phyloP scores from a whole-genome alignment of 2,113 vertebrate genomes.

The Quiscalus mexicanus region DNA sequence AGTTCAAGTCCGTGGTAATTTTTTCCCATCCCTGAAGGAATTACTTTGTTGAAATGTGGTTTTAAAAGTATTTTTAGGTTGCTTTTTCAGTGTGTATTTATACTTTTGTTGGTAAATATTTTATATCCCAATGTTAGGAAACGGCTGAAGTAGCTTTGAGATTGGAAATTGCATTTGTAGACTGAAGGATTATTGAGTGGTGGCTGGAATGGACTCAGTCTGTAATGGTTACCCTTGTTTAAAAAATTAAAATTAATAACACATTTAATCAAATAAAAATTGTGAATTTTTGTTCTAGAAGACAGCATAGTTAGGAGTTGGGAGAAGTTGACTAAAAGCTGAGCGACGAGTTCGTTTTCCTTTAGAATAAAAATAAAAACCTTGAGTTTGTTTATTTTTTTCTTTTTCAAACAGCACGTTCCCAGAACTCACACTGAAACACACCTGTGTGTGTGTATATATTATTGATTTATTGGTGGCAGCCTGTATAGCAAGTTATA shows the following conservation, averaged over 20 bases:
- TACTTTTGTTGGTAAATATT: constrained; percentile 55
- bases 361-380: neutral
- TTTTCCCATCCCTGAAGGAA: neutral
- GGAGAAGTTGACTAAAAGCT: neutral
- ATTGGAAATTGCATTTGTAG: neutral
- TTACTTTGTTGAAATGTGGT: constrained; percentile 11
- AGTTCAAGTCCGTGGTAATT: neutral
- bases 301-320: neutral
- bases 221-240: neutral
- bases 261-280: neutral
- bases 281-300: neutral
- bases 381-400: neutral
- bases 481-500: neutral
- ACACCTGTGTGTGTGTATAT: neutral
- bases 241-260: neutral
- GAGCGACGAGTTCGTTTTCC: neutral
- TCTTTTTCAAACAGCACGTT: neutral
- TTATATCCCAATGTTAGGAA: neutral
- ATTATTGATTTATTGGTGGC: constrained; percentile 48
- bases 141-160: neutral
- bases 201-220: neutral
- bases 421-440: neutral
- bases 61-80: constrained; percentile 41
- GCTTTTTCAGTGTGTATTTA: neutral
- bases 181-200: neutral